Evolutionary conservation across 1,140 invertebrate species (phyloP).

Genomic region (Nilaparvata lugens): DNA sequence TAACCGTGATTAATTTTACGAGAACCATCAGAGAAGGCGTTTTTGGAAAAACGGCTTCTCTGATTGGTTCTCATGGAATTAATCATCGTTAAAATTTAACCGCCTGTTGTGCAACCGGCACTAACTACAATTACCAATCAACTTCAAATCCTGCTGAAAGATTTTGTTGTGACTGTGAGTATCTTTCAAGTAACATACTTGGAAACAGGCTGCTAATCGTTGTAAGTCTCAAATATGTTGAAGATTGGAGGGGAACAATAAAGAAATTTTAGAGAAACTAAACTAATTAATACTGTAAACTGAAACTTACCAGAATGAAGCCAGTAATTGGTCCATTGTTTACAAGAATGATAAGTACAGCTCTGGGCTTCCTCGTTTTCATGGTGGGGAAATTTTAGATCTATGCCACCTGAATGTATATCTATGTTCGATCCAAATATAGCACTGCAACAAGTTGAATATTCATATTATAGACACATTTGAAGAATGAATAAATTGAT

Average conservation of each 20-base stretch:
- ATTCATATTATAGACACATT: background rate
- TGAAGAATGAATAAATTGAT: background rate
- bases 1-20: too few species aligned
- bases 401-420: constrained; percentile 83
- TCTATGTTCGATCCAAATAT: constrained; percentile 66
- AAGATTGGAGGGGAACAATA: background rate
- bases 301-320: constrained; percentile 59
- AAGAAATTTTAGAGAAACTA: constrained; percentile 1
- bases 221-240: too few species aligned
- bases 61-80: too few species aligned
- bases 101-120: too few species aligned
- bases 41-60: too few species aligned
- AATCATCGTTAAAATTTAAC: too few species aligned
- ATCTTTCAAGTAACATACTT: too few species aligned
- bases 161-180: too few species aligned
- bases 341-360: constrained; percentile 58
- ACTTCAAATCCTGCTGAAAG: too few species aligned
- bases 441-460: constrained; percentile 36
- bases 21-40: too few species aligned
- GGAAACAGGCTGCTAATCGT: too few species aligned
- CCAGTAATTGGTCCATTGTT: constrained; percentile 89
- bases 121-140: too few species aligned
- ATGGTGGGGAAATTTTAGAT: constrained; percentile 91
- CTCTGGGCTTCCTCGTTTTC: constrained; percentile 93
- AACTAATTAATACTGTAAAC: background rate